Percentiles rank a stretch among this genome's conserved stretches.
Conservation (phyloP, 2,797 vertebrate species). For the Anguilla pacifica region DNA sequence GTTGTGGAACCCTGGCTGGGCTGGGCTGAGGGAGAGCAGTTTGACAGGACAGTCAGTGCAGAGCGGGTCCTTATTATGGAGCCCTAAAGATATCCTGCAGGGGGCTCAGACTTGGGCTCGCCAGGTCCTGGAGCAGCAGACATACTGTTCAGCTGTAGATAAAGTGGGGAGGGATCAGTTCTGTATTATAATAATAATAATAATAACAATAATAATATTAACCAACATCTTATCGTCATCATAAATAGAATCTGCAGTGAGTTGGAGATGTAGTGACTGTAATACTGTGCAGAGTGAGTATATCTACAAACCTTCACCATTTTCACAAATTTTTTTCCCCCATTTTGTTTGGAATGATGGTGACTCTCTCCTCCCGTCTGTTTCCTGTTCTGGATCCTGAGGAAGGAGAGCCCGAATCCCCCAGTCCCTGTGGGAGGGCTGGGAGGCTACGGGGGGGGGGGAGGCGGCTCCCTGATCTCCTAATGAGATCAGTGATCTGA, state of each 20-base stretch:
- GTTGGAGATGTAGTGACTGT: background rate
- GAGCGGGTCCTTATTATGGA: no score
- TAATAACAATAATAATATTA: no score
- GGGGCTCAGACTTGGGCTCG: no score
- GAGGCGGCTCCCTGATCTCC: background rate
- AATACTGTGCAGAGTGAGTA: background rate
- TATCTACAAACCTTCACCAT: background rate
- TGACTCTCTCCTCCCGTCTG: background rate
- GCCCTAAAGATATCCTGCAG: no score
- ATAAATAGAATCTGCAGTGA: background rate
- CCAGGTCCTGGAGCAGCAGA: no score
- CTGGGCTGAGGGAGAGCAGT: background rate
- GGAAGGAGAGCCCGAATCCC: background rate
- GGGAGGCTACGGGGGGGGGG: background rate
- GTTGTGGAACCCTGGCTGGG: background rate
- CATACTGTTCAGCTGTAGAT: no score
- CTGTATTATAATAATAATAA: no score
- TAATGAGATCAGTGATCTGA: conserved; percentile 7
- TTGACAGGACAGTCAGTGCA: no score
- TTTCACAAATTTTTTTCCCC: background rate
- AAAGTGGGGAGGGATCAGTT: no score
- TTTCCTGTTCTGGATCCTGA: background rate
- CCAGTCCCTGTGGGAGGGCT: background rate
- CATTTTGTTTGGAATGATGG: background rate
- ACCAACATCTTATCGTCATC: no score